phyloP scores from a whole-genome alignment of 2,797 vertebrate genomes.

The Myotis myotis region DNA sequence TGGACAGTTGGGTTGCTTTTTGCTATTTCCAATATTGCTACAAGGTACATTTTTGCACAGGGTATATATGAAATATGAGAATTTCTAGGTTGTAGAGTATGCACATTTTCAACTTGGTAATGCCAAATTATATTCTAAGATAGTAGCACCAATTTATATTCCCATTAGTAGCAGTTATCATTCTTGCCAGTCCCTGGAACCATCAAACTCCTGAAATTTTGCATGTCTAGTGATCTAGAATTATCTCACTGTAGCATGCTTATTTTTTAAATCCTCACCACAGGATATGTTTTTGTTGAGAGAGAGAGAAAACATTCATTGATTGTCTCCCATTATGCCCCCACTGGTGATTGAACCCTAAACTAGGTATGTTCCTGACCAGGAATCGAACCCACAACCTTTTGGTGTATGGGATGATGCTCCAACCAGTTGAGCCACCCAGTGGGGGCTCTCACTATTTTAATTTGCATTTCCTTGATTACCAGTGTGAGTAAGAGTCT shows the following conservation, averaged over 20 bases:
- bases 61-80: not conserved
- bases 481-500: not conserved
- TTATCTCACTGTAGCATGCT: not conserved
- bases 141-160: not conserved
- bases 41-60: not conserved
- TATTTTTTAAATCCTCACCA: not conserved
- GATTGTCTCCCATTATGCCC: not conserved
- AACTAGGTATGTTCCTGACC: not conserved
- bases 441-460: not conserved
- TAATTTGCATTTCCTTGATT: slow-evolving; percentile 11
- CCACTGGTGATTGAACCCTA: not conserved
- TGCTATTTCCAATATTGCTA: not conserved
- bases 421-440: not conserved
- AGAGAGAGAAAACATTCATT: not conserved
- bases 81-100: not conserved
- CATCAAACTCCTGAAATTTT: not conserved
- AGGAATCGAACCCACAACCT: not conserved
- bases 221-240: not conserved
- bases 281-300: not conserved
- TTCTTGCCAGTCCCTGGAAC: not conserved
- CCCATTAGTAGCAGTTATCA: not conserved
- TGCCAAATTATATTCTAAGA: not conserved
- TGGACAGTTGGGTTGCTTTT: not conserved
- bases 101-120: not conserved
- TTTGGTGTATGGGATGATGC: not conserved